Evolutionary conservation across 2,797 vertebrate species (phyloP), one percentile per base, ranked within the genome.

Genomic region (Gymnocypris eckloni): DNA sequence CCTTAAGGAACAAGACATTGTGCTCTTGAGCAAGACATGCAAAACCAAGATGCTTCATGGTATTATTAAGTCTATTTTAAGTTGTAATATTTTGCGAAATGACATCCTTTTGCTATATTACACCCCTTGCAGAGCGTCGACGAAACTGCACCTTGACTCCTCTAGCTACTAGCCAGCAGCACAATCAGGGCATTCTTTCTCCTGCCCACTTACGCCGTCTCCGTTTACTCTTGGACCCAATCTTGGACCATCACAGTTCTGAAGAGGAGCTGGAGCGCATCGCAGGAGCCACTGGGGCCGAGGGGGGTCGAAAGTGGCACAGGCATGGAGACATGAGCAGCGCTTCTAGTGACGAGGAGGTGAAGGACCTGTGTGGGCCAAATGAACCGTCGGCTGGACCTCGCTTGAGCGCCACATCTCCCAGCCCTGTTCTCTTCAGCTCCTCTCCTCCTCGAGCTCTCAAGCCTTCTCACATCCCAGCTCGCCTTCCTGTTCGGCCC

Each of bases 231-330:
- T 93, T 97, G 87, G 97, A 97, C n/a, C 94, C 96, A 85, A 94
- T 95, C 82, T 93, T 97, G 91, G 97, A 98, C 88, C 95, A 95
- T 2, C 96, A 97, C 90, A 98, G 97, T 43, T 98, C 97, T 0
- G 97, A 98, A 81, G 97, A 98, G 90, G 97, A 98, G 89, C 95
- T 98, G 0, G 97, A 98, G 90, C 94, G 95, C 61, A 98, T 98
- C 90, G 96, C 89, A 10, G 87, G 87, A n/a, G 73, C 95, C 91
- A 88, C 95, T 0, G 96, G 96, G 7, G 91, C 94, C 0, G 92
- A 92, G 0, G 96, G 96, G 90, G 96, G 94, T 92, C 94, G 96
- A 41, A 97, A 97, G 93, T 97, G 97, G 97, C 94, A 92, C 78
- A 91, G 95, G 89, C 95, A 95, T 28, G 79, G 91, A 12, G 96